Base-by-base conservation (phyloP, 2,888 invertebrate genomes). In the Monoplex corrugatus region DNA sequence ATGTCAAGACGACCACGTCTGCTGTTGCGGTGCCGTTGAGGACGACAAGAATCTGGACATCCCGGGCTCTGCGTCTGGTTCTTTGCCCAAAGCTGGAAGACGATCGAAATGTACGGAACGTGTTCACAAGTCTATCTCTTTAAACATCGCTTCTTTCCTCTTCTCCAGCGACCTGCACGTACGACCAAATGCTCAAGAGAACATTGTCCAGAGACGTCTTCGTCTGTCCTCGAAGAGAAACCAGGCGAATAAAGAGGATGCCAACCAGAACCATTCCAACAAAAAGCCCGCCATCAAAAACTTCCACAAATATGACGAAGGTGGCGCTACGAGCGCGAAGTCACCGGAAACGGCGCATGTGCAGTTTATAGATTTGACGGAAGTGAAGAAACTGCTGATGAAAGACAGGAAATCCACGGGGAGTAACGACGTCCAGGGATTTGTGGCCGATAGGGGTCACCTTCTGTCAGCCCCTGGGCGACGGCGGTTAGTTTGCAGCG, bases 341-440 rank as follows among this genome's bases (percentile, higher is more conserved):
- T 82, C 23, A 45, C n/a, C 82, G 44, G 88, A 88, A 44, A n/a
- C 83, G 44, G 83, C 83, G 43, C 10, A 8, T 16, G 88, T 83
- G 38, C 83, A 88, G 88, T 88, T 83, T 35, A 83, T 88, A 28
- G 88, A 88, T n/a, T 57, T 88, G 63, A 44, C 82, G 43, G 88
- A 88, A 35, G 88, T 83, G 43, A 88, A 83, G 68, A 57, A 82
- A 40, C 38, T 83, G 38, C 8, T 88, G 38, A 0, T 82, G 2
- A 43, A 35, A n/a, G 88, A 88, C 28, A 38, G 57, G n/a, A 16
- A 35, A 3, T 40, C 28, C 10, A 8, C 28, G 23, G 44, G 83
- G 1, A 35, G n/a, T 1, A 44, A 32, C 28, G 57, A 84, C n/a
- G 16, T 32, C 8, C n/a, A 1, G 23, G 28, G 23, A 28, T 6